phyloP scores from a whole-genome alignment of 2,888 invertebrate species.

The Automeris io region DNA sequence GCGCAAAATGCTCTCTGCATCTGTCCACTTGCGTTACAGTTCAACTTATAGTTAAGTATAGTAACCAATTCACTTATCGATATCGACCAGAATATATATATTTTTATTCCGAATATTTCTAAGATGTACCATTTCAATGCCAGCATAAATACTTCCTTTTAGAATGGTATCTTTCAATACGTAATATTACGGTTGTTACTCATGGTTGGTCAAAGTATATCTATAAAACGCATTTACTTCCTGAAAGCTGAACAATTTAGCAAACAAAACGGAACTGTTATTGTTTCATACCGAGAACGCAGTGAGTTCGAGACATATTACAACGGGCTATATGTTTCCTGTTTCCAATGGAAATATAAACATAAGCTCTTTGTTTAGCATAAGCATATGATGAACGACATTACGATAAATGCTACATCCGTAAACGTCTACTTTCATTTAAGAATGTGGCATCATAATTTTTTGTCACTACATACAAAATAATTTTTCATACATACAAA shows the following conservation, averaged over 20 bases:
- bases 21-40: conserved; percentile 62
- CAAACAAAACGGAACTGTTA: conserved; percentile 72
- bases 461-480: too few species aligned
- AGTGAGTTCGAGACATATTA: conserved; percentile 59
- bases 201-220: conserved; percentile 32
- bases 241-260: conserved; percentile 64
- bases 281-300: conserved; percentile 70
- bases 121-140: conserved; percentile 29
- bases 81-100: conserved; percentile 19
- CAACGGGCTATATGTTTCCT: conserved; percentile 66
- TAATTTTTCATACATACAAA: too few species aligned
- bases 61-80: conserved; percentile 12
- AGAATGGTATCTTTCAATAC: conserved; percentile 17
- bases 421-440: too few species aligned
- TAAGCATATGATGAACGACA: conserved; percentile 12
- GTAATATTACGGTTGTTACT: conserved; percentile 27
- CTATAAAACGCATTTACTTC: conserved; percentile 54
- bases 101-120: conserved; percentile 22
- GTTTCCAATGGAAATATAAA: conserved; percentile 71
- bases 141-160: conserved; percentile 29
- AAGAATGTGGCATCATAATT: too few species aligned
- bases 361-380: conserved; percentile 51
- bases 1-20: conserved; percentile 68
- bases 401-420: conserved; percentile 2
- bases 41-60: conserved; percentile 17